Evolutionary conservation across 2,888 invertebrate species (phyloP).

Genomic region (Embidobia sp.): DNA sequence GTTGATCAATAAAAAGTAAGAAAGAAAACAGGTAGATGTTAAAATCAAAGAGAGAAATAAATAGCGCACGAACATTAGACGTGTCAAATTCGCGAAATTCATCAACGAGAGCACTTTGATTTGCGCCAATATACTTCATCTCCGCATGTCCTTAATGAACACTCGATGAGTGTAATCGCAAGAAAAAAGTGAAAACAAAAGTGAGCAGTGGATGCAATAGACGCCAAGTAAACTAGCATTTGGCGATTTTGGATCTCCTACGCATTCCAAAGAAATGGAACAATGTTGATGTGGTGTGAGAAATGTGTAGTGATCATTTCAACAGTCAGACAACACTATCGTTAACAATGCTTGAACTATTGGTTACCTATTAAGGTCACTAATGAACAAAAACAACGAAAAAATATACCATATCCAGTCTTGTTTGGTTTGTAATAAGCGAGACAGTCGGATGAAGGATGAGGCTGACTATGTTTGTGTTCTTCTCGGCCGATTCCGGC

Average conservation of each 20-base stretch:
- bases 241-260: constrained; percentile 71
- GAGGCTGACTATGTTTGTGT: background rate
- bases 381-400: constrained; percentile 65
- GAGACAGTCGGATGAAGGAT: background rate
- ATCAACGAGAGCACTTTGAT: constrained; percentile 15
- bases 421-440: constrained; percentile 31
- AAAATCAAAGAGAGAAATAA: constrained; percentile 3
- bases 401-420: constrained; percentile 66
- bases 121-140: constrained; percentile 1
- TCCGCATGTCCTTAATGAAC: constrained; percentile 36
- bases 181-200: constrained; percentile 66
- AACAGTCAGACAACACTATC: constrained; percentile 73
- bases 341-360: constrained; percentile 69
- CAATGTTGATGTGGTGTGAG: constrained; percentile 53
- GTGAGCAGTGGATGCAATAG: constrained; percentile 74
- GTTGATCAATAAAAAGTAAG: constrained; percentile 10
- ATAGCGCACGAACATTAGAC: too few species aligned
- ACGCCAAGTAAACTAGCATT: constrained; percentile 72
- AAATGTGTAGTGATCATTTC: constrained; percentile 67
- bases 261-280: constrained; percentile 75
- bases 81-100: too few species aligned
- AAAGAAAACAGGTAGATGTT: background rate
- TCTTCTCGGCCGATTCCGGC: constrained; percentile 6
- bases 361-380: constrained; percentile 63
- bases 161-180: constrained; percentile 37